phyloP scores from a whole-genome alignment of 2,888 invertebrate species.

The Erannis defoliaria region DNA sequence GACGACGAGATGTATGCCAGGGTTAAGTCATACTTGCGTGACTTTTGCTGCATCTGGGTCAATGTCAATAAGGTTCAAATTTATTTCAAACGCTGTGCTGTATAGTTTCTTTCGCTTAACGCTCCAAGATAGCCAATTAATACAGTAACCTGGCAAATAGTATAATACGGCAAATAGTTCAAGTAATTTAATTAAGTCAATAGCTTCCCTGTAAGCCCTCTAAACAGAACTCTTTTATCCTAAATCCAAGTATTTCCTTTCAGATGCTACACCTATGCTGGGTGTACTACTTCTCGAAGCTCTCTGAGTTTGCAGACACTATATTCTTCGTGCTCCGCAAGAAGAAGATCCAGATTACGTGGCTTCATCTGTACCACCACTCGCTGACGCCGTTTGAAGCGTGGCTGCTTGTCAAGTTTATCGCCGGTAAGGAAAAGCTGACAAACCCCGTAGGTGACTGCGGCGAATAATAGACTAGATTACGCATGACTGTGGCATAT shows the following conservation, averaged over 20 bases:
- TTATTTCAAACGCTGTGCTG: neutral
- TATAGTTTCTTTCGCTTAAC: neutral
- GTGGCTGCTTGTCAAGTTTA: conserved; percentile 92
- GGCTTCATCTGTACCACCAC: conserved; percentile 95
- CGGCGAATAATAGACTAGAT: too few relatives aligned
- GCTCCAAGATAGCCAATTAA: too few relatives aligned
- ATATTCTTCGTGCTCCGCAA: conserved; percentile 94
- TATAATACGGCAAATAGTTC: too few relatives aligned
- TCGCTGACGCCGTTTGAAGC: conserved; percentile 92
- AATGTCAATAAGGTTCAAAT: conserved; percentile 11
- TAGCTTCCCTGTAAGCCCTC: too few relatives aligned
- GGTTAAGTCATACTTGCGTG: conserved; percentile 9
- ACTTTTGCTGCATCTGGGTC: conserved; percentile 7
- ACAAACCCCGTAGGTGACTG: too few relatives aligned
- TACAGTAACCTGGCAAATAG: too few relatives aligned
- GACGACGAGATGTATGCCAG: conserved; percentile 3
- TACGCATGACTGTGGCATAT: too few relatives aligned
- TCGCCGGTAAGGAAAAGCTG: conserved; percentile 85
- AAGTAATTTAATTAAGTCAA: too few relatives aligned
- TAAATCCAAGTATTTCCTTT: conserved; percentile 39
- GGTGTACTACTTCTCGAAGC: conserved; percentile 96
- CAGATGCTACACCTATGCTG: conserved; percentile 95
- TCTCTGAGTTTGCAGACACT: conserved; percentile 95
- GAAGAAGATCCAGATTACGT: conserved; percentile 94
- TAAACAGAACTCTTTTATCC: neutral